Percentiles rank a stretch among this genome's conserved stretches.
These are phyloP conservation scores for Planiliza haematocheilus DNA, from an alignment of 2,113 vertebrate genomes.

Conservation along the genomic window DNA sequence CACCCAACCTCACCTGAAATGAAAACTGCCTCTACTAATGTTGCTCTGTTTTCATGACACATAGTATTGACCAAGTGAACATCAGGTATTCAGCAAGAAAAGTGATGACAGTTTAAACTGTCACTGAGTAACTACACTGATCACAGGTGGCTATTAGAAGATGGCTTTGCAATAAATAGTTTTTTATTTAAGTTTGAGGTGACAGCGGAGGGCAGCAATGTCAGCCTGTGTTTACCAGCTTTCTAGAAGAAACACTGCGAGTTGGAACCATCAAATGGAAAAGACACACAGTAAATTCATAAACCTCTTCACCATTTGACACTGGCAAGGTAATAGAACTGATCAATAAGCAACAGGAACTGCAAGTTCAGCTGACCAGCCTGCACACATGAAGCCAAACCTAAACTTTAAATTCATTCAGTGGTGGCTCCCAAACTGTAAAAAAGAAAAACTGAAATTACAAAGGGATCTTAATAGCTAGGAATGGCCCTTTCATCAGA, in stretches of 20 bases:
- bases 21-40: background rate
- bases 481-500: conserved; percentile 5
- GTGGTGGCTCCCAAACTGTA: too few species aligned
- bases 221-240: conserved; percentile 12
- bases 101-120: conserved; percentile 4
- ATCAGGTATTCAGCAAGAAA: background rate
- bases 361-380: background rate
- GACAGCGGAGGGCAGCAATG: background rate
- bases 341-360: conserved; percentile 2
- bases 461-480: background rate
- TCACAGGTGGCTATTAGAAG: too few species aligned
- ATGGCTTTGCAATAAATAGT: too few species aligned
- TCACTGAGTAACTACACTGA: background rate
- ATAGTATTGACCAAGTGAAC: conserved; percentile 7
- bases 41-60: conserved; percentile 15
- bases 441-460: background rate
- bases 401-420: conserved; percentile 16
- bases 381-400: background rate
- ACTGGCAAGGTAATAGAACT: background rate
- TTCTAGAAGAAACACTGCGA: conserved; percentile 13
- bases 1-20: background rate
- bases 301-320: background rate
- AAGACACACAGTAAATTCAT: background rate
- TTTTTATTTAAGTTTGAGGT: too few species aligned
- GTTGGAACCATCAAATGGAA: background rate